Percentiles rank a stretch among this genome's conserved stretches.
These are phyloP conservation scores for Drosophila birchii DNA, from an alignment of 2,888 invertebrate genomes.

Conservation along the genomic window DNA sequence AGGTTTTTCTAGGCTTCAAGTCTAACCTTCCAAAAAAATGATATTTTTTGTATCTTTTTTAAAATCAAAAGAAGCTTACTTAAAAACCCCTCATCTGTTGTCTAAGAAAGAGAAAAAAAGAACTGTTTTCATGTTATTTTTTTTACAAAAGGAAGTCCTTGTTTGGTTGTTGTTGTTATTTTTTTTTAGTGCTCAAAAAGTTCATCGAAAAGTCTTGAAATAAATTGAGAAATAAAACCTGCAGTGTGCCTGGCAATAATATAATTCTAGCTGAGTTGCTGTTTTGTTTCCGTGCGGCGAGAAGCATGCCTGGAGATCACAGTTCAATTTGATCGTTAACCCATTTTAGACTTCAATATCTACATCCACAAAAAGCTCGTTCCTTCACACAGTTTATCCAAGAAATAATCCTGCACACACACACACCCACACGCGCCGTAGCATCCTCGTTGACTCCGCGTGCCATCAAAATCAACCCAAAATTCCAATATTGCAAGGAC, in stretches of 20 bases:
- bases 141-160: background rate
- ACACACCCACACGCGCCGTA: slow-evolving; percentile 3
- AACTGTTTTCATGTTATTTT: too few relatives aligned
- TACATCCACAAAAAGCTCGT: slow-evolving; percentile 19
- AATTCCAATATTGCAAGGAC: slow-evolving; percentile 6
- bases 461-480: background rate
- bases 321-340: slow-evolving; percentile 14
- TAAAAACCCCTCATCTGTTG: background rate
- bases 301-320: slow-evolving; percentile 26
- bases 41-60: background rate
- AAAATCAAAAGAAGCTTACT: background rate
- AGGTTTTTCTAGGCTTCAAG: background rate
- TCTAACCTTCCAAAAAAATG: accelerated
- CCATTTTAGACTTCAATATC: slow-evolving; percentile 17
- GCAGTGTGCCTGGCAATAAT: slow-evolving; percentile 6
- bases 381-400: slow-evolving; percentile 16
- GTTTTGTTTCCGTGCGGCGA: background rate
- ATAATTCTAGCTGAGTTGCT: background rate
- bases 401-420: background rate
- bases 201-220: background rate
- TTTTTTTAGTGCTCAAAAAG: background rate
- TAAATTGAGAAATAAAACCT: background rate
- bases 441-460: background rate
- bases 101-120: too few relatives aligned
- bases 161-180: background rate